Conservation (phyloP, 2,113 vertebrate species). For the Aphyosemion australe region DNA sequence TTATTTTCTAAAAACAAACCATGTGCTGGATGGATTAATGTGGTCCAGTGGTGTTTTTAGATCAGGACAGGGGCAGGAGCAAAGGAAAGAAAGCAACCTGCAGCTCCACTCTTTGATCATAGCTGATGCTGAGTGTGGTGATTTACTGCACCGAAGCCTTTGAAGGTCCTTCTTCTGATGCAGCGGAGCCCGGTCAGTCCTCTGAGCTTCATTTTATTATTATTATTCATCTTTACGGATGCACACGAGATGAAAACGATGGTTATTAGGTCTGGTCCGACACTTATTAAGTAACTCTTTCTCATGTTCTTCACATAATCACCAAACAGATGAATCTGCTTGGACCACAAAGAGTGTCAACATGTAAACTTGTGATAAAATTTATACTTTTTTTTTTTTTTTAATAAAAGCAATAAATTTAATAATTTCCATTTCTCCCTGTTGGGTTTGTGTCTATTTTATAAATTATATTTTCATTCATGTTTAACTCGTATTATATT, state of each 20-base stretch:
- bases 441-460: neutral
- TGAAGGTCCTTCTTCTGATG: conserved; percentile 49
- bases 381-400: no score
- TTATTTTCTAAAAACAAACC: conserved; percentile 58
- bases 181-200: conserved; percentile 38
- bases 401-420: neutral
- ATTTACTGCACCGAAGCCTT: conserved; percentile 61
- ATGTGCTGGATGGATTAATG: conserved; percentile 44
- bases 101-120: conserved; percentile 64
- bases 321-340: no score
- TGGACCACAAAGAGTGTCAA: no score
- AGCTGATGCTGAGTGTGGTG: conserved; percentile 50
- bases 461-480: neutral
- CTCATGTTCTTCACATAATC: no score
- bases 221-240: conserved; percentile 35
- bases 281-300: neutral
- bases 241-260: conserved; percentile 15
- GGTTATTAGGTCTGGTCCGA: conserved; percentile 21
- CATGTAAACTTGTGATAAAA: no score
- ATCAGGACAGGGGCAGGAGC: conserved; percentile 27
- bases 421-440: neutral
- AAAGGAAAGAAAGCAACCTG: conserved; percentile 28
- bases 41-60: conserved; percentile 54
- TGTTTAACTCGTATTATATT: neutral
- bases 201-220: conserved; percentile 42